Evolutionary conservation across 1,140 invertebrate genomes (phyloP).

Genomic region (Thaumetopoea pityocampa): DNA sequence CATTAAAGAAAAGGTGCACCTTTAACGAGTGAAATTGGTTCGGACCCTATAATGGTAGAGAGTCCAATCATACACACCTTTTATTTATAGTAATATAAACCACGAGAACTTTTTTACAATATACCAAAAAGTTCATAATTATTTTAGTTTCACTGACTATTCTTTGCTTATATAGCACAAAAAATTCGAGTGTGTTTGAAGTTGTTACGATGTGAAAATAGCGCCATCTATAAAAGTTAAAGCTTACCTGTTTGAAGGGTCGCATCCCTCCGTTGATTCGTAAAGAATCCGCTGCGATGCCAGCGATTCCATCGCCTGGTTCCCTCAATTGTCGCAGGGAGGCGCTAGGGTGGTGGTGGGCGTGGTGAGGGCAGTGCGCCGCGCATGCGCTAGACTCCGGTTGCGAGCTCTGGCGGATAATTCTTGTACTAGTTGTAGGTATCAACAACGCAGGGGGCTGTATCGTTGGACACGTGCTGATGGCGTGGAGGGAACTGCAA

Average conservation of each 20-base stretch:
- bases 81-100: too few species aligned
- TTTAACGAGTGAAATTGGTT: too few species aligned
- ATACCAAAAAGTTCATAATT: too few species aligned
- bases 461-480: conserved; percentile 79
- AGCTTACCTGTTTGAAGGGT: conserved; percentile 95
- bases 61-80: too few species aligned
- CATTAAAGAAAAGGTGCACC: too few species aligned
- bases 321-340: conserved; percentile 90
- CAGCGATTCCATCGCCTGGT: conserved; percentile 91
- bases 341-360: conserved; percentile 81
- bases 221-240: conserved; percentile 45
- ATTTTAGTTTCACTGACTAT: too few species aligned
- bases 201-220: too few species aligned
- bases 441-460: conserved; percentile 83
- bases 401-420: conserved; percentile 93
- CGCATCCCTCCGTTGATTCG: conserved; percentile 97
- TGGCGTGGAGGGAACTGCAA: conserved; percentile 70
- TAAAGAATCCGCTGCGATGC: conserved; percentile 97
- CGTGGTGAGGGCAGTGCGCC: conserved; percentile 77
- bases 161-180: too few species aligned
- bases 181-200: too few species aligned
- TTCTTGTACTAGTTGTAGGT: conserved; percentile 83
- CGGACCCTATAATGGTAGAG: too few species aligned
- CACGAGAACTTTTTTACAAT: too few species aligned
- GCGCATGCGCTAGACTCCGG: conserved; percentile 87